Percentiles rank a stretch among this genome's conserved stretches.
These are phyloP conservation scores for Mus minutoides DNA, from an alignment of 2,797 vertebrate genomes.

Conservation along the genomic window DNA sequence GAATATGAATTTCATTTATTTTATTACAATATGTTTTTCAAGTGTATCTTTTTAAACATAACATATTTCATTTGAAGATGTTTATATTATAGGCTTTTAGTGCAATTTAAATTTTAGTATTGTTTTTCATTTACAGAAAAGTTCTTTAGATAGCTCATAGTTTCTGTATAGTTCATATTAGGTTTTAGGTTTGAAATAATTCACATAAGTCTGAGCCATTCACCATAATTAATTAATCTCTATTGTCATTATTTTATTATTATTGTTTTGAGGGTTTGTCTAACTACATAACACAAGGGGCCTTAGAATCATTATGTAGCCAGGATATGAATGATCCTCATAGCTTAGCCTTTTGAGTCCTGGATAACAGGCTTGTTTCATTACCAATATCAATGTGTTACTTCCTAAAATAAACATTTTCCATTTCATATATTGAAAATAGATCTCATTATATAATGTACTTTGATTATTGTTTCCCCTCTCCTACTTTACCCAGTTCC, in stretches of 20 bases:
- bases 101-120: neutral
- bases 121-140: neutral
- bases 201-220: neutral
- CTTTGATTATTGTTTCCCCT: neutral
- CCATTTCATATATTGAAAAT: neutral
- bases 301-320: neutral
- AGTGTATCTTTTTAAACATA: neutral
- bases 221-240: neutral
- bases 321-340: neutral
- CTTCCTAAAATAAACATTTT: neutral
- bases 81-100: neutral
- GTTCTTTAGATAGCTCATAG: neutral
- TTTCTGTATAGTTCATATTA: neutral
- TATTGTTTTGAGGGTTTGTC: neutral
- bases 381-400: neutral
- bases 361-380: neutral
- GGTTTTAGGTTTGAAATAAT: neutral
- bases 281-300: neutral
- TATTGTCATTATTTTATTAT: neutral
- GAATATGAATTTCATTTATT: neutral
- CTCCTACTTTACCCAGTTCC: too few relatives aligned
- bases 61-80: neutral
- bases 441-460: neutral
- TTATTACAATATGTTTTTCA: neutral
- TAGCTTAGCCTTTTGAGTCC: neutral